Conservation (phyloP, 2,797 vertebrate species). For the Chelon auratus region DNA sequence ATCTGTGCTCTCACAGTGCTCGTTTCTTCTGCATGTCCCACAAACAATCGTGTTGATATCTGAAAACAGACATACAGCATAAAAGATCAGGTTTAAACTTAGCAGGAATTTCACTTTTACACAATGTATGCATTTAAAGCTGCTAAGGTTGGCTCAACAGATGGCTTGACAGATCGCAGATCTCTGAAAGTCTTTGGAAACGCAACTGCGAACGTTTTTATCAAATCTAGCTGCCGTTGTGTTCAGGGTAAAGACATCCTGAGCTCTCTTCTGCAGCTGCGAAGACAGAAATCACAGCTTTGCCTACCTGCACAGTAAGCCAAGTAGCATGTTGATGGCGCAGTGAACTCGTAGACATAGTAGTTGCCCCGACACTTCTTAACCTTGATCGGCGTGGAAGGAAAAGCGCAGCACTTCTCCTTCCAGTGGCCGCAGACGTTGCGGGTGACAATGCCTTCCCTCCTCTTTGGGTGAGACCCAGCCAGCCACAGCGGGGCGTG, state of each 20-base stretch:
- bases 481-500: conserved; percentile 67
- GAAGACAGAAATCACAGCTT: too few relatives aligned
- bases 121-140: too few relatives aligned
- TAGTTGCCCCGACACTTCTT: conserved; percentile 63
- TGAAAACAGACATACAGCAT: conserved; percentile 17
- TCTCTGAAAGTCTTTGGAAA: too few relatives aligned
- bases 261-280: too few relatives aligned
- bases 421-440: conserved; percentile 64
- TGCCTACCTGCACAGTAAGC: conserved; percentile 37
- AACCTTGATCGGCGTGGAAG: conserved; percentile 62
- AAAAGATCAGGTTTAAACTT: too few relatives aligned
- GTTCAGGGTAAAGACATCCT: too few relatives aligned
- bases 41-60: conserved; percentile 72
- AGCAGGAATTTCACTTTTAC: too few relatives aligned
- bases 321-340: conserved; percentile 6
- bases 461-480: conserved; percentile 49
- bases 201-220: too few relatives aligned
- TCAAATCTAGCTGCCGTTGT: too few relatives aligned
- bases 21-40: conserved; percentile 56
- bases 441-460: conserved; percentile 59
- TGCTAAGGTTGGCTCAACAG: too few relatives aligned
- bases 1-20: conserved; percentile 69
- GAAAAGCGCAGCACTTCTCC: conserved; percentile 62
- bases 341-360: conserved; percentile 32
- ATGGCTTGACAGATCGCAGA: too few relatives aligned